Base-by-base conservation (phyloP, 2,113 vertebrate genomes). In the Sylvilagus bachmani region DNA sequence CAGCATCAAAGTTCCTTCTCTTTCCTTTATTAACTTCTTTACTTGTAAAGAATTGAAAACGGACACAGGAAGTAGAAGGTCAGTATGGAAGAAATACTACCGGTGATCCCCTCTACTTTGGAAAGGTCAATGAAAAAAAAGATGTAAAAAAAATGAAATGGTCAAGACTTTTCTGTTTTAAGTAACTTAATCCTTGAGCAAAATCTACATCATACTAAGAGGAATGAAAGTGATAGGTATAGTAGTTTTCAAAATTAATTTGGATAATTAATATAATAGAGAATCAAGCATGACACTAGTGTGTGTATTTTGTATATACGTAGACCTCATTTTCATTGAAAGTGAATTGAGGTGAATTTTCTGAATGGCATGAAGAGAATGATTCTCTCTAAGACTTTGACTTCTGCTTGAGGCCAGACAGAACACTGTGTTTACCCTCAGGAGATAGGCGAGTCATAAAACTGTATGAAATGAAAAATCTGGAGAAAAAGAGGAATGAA, bases 11-110 rank as follows among this genome's bases (percentile, higher is more conserved):
- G 97, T 96, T 96, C 0, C 73, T 86, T 97, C 33, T 96, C 31
- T 91, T 97, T 96, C 49, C 49, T 97, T 98, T 98, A 97, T 98
- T 98, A 98, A 94, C 83, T 91, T 88, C 90, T 97, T 97, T 66
- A 90, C 83, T 93, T 96, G 86, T 94, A 97, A 97, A 89, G 84
- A 90, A 31, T 64, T 96, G 90, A 90, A 97, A 96, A 89, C 85
- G 93, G 33, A 51, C 75, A 89, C 1, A 27, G 66, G 25, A 89
- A 89, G 55, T 89, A 6, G 51, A 97, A 97, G 75, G 89, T 92
- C 69, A 93, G 22, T 10, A 10, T 49, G 33, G 58, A 83, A 85
- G 66, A 93, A 81, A 95, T 83, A 86, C 1, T 44, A 38, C 33
- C 90, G 95, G 83, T 83, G 61, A 79, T 95, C 90, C 69, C 17